These are phyloP conservation scores for Proteles cristata DNA, from an alignment of 2,113 vertebrate genomes.

Conservation along the genomic window DNA sequence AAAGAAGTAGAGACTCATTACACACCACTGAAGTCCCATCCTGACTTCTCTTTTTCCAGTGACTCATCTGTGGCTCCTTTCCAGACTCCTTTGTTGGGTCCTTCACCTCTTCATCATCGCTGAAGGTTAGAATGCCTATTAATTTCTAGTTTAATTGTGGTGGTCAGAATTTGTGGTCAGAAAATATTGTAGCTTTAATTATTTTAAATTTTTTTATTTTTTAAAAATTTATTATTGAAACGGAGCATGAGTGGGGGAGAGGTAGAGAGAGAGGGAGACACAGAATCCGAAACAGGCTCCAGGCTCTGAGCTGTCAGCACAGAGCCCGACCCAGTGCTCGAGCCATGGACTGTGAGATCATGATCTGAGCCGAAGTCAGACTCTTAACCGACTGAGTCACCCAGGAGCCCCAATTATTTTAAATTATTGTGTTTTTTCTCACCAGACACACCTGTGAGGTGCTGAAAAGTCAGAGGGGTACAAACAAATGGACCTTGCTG, in stretches of 20 bases:
- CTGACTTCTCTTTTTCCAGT: neutral
- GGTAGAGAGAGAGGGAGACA: no score
- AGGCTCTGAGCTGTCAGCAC: no score
- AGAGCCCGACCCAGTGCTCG: no score
- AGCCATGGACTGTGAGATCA: no score
- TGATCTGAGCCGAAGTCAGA: no score
- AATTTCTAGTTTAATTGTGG: neutral
- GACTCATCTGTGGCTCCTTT: neutral
- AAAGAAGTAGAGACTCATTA: no score
- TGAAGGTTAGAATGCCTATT: neutral
- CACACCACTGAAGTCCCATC: no score
- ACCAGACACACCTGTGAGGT: neutral
- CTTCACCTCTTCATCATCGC: neutral
- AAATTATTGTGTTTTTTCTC: neutral
- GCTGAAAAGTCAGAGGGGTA: neutral
- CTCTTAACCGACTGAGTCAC: no score
- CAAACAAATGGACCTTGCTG: neutral
- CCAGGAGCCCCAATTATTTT: neutral
- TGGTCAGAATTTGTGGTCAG: neutral
- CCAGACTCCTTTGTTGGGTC: neutral
- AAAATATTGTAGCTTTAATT: neutral
- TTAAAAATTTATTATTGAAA: no score
- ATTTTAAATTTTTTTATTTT: neutral
- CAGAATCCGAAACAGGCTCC: no score
- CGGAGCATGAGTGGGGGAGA: no score